These are phyloP conservation scores for Chymomyza costata DNA, from an alignment of 1,140 invertebrate species.

Conservation along the genomic window DNA sequence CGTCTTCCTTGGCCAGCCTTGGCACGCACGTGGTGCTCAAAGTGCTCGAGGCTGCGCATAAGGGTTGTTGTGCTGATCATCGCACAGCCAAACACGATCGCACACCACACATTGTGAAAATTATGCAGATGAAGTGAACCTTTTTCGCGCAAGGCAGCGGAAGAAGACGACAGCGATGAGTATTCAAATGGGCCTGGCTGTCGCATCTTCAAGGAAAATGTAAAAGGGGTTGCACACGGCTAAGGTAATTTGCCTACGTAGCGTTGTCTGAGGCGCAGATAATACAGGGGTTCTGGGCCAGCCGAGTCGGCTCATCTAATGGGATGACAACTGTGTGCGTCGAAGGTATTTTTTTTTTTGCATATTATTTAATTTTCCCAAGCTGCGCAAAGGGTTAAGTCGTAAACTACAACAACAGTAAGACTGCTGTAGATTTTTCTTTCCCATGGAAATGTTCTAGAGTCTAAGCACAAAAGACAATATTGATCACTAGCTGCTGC, in stretches of 20 bases:
- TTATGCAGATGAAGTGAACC: slow-evolving; percentile 61
- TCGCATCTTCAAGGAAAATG: slow-evolving; percentile 53
- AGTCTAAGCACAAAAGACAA: slow-evolving; percentile 67
- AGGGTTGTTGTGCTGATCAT: slow-evolving; percentile 53
- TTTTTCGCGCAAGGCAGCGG: slow-evolving; percentile 33
- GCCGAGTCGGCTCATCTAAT: slow-evolving; percentile 36
- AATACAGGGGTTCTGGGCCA: slow-evolving; percentile 35
- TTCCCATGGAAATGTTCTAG: slow-evolving; percentile 60
- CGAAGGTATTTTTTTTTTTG: slow-evolving; percentile 46
- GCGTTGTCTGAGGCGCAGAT: slow-evolving; percentile 38
- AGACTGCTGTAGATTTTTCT: slow-evolving; percentile 45
- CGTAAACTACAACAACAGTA: neutral
- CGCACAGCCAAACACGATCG: neutral
- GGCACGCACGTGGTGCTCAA: slow-evolving; percentile 56
- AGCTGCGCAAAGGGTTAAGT: slow-evolving; percentile 44
- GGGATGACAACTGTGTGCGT: slow-evolving; percentile 61
- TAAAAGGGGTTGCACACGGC: slow-evolving; percentile 47
- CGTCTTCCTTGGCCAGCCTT: slow-evolving; percentile 44
- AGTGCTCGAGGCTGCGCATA: slow-evolving; percentile 2
- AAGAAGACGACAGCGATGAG: slow-evolving; percentile 45
- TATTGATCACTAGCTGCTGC: slow-evolving; percentile 47
- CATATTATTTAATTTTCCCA: slow-evolving; percentile 73
- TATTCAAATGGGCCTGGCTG: slow-evolving; percentile 70
- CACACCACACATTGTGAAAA: slow-evolving; percentile 62
- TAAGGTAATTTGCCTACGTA: slow-evolving; percentile 64